Percentiles rank a stretch among this genome's conserved stretches.
Evolutionary conservation across 2,113 vertebrate genomes (phyloP).

Genomic region (Pachypanchax playfairii): DNA sequence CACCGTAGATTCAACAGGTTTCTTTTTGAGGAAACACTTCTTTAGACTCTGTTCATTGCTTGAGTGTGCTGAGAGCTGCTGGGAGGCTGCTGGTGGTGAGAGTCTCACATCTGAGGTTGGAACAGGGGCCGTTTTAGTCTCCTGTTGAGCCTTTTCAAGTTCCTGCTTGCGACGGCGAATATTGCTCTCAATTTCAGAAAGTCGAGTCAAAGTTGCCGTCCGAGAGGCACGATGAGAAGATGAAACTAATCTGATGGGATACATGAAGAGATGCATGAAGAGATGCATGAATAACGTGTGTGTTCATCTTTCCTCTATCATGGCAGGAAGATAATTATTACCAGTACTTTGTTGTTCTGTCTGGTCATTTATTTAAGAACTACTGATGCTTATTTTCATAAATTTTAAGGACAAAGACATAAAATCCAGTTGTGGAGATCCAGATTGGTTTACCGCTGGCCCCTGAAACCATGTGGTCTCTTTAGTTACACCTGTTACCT

Average conservation of each 20-base stretch:
- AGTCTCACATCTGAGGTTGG: neutral
- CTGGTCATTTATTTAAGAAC: no score
- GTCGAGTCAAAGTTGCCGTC: conserved; percentile 65
- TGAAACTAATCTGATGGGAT: conserved; percentile 24
- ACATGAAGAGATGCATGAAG: neutral
- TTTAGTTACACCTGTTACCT: neutral
- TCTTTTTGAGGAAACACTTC: conserved; percentile 76
- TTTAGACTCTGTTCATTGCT: conserved; percentile 15
- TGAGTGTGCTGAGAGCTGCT: conserved; percentile 26
- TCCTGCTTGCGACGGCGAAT: conserved; percentile 57
- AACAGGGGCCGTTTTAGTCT: neutral
- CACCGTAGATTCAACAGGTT: neutral
- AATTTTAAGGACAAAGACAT: no score
- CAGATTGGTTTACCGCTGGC: no score
- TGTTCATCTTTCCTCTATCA: neutral
- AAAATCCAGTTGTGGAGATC: no score
- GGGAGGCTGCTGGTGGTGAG: conserved; percentile 6
- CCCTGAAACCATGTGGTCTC: no score
- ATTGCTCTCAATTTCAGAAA: conserved; percentile 79
- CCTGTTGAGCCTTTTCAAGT: neutral
- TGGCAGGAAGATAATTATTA: neutral
- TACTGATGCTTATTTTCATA: no score
- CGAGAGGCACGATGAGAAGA: conserved; percentile 53
- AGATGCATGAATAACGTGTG: neutral
- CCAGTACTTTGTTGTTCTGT: no score